Percentiles rank a stretch among this genome's conserved stretches.
Conservation (phyloP, 2,888 invertebrate genomes). For the Xestia xanthographa region DNA sequence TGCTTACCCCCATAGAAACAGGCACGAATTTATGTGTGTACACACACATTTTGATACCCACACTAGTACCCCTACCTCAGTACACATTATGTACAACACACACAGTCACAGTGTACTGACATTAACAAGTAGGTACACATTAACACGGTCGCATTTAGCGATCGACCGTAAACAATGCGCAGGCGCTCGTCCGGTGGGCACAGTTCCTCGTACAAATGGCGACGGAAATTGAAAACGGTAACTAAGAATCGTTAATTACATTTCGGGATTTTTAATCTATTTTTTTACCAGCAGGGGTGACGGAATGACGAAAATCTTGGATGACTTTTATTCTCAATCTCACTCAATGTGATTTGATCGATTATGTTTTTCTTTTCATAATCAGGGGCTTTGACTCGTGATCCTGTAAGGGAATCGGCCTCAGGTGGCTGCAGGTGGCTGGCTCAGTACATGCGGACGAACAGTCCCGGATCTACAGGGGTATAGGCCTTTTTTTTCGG, state of each 20-base stretch:
- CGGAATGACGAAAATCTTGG: neutral
- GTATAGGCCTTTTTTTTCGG: too few species aligned
- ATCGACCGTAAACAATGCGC: constrained; percentile 59
- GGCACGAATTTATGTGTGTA: neutral
- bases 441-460: neutral
- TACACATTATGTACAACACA: neutral
- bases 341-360: neutral
- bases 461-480: neutral
- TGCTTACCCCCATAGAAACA: too few species aligned
- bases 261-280: neutral
- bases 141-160: constrained; percentile 54
- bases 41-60: neutral
- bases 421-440: neutral
- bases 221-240: constrained; percentile 16
- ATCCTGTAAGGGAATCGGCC: neutral
- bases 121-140: constrained; percentile 47
- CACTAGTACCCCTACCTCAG: neutral
- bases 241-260: neutral
- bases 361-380: neutral
- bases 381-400: neutral
- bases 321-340: neutral
- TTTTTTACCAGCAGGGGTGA: neutral
- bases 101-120: constrained; percentile 12
- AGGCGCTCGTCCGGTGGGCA: constrained; percentile 36
- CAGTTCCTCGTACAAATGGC: constrained; percentile 1